Base-by-base conservation (phyloP, 2,113 vertebrate genomes). In the Psephotus haematonotus region DNA sequence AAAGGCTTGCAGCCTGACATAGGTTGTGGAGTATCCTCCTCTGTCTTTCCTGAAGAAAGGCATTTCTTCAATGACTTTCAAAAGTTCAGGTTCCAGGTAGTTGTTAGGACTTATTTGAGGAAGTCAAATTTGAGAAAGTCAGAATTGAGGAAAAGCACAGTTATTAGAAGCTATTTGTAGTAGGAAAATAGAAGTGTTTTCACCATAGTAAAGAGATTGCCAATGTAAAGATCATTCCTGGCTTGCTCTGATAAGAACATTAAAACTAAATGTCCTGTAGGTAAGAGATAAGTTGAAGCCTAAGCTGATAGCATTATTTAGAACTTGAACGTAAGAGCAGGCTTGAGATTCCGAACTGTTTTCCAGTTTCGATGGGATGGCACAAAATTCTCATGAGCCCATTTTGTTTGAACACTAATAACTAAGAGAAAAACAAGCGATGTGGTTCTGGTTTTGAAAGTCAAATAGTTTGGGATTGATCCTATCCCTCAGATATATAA, bases 221-320 rank as follows among this genome's bases (percentile, higher is more conserved):
- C 69, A 82, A 50, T 59, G 79, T 62, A 67, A 70, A 71, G 86
- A 78, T 79, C 3, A 72, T 88, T 90, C 85, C 91, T 96, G 72
- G 23, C 69, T 93, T 52, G 47, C n/a, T 80, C 80, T 84, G 87
- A 91, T 89, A 94, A 88, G 92, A 65, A 70, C 29, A 82, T 68
- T 94, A 84, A 55, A 86, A 90, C 74, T 64, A 62, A 67, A 87
- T 80, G 70, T 87, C 59, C 74, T 78, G 67, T 57, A 88, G 72
- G 43, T 94, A 55, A 85, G 82, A 94, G 90, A 88, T 91, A 93
- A 91, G 3, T 59, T 59, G 53, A 69, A 91, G 67, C 27, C 33
- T 55, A 88, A 62, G 63, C 28, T 80, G 84, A 90, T 80, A 86
- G 39, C 9, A 70, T 41, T 67, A 91, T 91, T 91, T 88, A 95